Conservation (phyloP, 1,140 invertebrate species). For the Hestina assimilis region DNA sequence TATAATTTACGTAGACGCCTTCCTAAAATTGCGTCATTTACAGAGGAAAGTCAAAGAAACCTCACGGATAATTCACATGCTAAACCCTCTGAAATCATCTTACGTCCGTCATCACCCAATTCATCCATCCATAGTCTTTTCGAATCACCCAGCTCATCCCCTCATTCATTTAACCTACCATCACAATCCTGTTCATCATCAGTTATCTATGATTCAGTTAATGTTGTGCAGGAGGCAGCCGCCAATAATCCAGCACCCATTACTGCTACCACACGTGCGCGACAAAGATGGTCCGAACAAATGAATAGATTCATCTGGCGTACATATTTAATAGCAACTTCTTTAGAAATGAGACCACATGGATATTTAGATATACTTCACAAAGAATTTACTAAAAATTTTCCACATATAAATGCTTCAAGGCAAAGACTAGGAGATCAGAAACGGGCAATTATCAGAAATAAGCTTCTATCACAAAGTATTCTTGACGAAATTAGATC, state of each 20-base stretch:
- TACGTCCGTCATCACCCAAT: neutral
- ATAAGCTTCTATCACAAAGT: conserved; percentile 12
- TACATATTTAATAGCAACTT: conserved; percentile 6
- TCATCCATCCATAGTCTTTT: neutral
- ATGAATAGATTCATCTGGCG: conserved; percentile 24
- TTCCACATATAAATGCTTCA: neutral
- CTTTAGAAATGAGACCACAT: neutral
- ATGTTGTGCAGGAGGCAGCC: conserved; percentile 12
- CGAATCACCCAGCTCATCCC: neutral
- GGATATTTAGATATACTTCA: conserved; percentile 4
- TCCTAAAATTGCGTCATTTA: neutral
- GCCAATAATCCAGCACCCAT: conserved; percentile 8
- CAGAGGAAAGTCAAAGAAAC: neutral
- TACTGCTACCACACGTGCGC: neutral
- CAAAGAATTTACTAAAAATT: conserved; percentile 9
- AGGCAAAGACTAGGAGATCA: conserved; percentile 18
- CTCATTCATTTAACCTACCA: neutral
- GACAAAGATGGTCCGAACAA: conserved; percentile 14
- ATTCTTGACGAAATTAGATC: conserved; percentile 1
- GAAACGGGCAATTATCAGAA: conserved; percentile 10
- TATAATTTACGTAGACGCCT: neutral
- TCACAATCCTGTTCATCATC: neutral
- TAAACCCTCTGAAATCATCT: neutral
- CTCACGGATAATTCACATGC: neutral
- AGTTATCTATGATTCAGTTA: neutral